Conservation (phyloP, 92 coral and sea anemone species). For the Diadumene lineata region DNA sequence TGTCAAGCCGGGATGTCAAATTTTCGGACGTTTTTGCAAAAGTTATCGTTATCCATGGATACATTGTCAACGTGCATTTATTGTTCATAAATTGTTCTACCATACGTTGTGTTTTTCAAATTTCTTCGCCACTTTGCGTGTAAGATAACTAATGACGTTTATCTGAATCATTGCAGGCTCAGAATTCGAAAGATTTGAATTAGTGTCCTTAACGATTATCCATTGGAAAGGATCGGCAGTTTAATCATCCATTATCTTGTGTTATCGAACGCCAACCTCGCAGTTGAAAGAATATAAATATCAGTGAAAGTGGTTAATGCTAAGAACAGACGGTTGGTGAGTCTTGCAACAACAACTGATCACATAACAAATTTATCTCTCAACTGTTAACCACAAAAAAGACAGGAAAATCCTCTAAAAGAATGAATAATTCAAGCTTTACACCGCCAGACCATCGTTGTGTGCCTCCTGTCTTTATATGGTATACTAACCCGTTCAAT, state of each 20-base stretch:
- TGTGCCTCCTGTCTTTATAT: not conserved
- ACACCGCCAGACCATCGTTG: too few species aligned
- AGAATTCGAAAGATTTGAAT: not conserved
- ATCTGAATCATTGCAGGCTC: not conserved
- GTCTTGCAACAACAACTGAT: too few species aligned
- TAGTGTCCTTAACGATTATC: not conserved
- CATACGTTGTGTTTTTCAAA: not conserved
- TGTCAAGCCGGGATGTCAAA: not conserved
- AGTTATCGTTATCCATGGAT: constrained; percentile 5
- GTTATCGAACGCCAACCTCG: not conserved
- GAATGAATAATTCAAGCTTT: not conserved
- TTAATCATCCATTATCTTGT: not conserved
- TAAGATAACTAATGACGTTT: not conserved
- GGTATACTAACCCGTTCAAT: constrained; percentile 21
- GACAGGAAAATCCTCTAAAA: constrained; percentile 2
- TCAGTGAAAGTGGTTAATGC: too few species aligned
- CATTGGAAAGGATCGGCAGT: not conserved
- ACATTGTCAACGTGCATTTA: too few species aligned
- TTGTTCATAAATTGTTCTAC: too few species aligned
- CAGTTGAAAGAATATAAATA: too few species aligned
- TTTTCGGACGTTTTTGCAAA: constrained; percentile 9
- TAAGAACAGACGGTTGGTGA: too few species aligned
- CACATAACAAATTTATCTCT: too few species aligned
- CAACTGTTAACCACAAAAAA: not conserved
- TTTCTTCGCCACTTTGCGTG: not conserved